phyloP scores from a whole-genome alignment of 64 coral and sea anemone species.

The Actinia equina region DNA sequence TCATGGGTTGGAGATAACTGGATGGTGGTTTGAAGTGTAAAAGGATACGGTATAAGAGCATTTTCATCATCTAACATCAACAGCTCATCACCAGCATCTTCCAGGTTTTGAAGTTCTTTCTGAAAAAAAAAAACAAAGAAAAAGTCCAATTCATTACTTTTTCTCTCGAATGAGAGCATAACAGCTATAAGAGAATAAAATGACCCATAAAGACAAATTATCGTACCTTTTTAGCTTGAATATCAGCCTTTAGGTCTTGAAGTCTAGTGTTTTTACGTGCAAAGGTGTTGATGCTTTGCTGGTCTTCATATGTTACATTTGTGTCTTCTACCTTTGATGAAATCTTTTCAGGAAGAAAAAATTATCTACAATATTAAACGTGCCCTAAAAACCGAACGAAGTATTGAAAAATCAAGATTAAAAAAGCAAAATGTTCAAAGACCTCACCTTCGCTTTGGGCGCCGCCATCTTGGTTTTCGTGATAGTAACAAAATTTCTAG shows the following conservation, averaged over 20 bases:
- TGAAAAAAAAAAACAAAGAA: background rate
- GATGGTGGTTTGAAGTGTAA: no score
- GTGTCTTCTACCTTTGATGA: conserved; percentile 72
- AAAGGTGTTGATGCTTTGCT: conserved; percentile 96
- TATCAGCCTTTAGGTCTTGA: conserved; percentile 85
- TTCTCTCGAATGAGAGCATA: background rate
- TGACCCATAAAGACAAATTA: background rate
- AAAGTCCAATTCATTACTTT: background rate
- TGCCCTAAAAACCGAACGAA: background rate
- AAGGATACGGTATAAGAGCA: conserved; percentile 93
- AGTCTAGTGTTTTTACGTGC: conserved; percentile 83
- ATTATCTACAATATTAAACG: background rate
- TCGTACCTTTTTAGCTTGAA: conserved; percentile 82
- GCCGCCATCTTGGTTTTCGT: conserved; percentile 46
- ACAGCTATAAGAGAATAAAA: background rate
- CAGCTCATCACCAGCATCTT: conserved; percentile 93
- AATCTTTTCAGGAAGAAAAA: background rate
- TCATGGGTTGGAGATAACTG: background rate
- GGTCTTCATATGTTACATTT: conserved; percentile 93
- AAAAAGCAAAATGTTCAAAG: background rate
- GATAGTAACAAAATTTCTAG: background rate
- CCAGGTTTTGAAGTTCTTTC: conserved; percentile 95
- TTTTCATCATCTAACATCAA: conserved; percentile 89
- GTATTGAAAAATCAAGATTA: background rate
- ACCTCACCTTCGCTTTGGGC: conserved; percentile 27